A percentile compares a stretch with the other conserved stretches of the same genome.
Evolutionary conservation across 2,797 vertebrate species (phyloP).

Genomic region (Dermochelys coriacea): DNA sequence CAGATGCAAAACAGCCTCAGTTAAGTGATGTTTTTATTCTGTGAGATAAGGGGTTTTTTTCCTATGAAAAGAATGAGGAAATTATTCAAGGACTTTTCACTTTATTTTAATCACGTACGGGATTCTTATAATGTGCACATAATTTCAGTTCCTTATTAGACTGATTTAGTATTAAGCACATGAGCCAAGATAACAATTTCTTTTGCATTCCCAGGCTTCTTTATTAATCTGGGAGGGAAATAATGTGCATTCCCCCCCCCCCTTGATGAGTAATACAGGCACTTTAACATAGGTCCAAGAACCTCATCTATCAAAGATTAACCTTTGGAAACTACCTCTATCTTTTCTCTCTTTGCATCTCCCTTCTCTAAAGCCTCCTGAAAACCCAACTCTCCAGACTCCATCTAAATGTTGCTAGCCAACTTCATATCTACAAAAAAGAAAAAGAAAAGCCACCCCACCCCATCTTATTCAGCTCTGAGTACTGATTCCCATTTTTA

Average conservation of each 20-base stretch:
- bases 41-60: conserved; percentile 41
- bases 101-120: conserved; percentile 36
- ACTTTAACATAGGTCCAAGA: neutral
- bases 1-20: conserved; percentile 37
- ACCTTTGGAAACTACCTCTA: neutral
- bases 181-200: conserved; percentile 10
- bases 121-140: conserved; percentile 5
- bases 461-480: neutral
- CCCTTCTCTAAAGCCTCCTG: neutral
- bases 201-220: conserved; percentile 4
- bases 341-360: neutral
- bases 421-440: neutral
- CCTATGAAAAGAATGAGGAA: conserved; percentile 54
- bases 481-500: neutral
- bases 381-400: neutral
- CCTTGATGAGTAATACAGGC: neutral
- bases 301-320: neutral
- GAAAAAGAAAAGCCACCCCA: neutral
- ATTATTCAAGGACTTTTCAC: conserved; percentile 62
- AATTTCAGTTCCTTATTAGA: conserved; percentile 42
- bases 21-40: conserved; percentile 55
- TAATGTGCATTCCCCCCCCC: neutral
- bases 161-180: neutral
- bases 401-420: neutral
- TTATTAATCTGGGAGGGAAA: neutral